These are phyloP conservation scores for Galerucella nymphaeae DNA, from an alignment of 2,888 invertebrate genomes.

Conservation along the genomic window DNA sequence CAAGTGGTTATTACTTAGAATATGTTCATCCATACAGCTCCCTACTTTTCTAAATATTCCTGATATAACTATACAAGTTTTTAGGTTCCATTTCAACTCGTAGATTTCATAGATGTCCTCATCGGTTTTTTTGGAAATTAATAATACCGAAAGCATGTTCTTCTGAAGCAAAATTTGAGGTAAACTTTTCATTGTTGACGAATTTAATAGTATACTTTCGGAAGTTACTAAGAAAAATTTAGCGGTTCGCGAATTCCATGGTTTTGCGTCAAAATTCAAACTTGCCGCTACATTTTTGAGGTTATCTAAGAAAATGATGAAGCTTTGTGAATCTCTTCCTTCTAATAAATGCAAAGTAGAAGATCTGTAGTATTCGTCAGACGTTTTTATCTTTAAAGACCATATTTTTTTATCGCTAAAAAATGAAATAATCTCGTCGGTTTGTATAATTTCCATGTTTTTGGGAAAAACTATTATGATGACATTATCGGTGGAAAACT, in stretches of 20 bases:
- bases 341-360: background rate
- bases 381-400: slow-evolving; percentile 1
- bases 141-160: slow-evolving; percentile 11
- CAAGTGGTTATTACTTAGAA: background rate
- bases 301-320: slow-evolving; percentile 13
- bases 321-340: background rate
- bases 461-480: background rate
- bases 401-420: background rate
- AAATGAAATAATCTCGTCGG: background rate
- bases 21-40: slow-evolving; percentile 29
- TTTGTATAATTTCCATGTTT: background rate
- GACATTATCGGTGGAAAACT: background rate
- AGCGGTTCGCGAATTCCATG: background rate
- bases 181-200: background rate
- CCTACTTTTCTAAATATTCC: background rate
- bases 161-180: background rate
- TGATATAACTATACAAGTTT: slow-evolving; percentile 15
- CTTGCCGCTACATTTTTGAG: background rate
- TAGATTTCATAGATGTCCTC: slow-evolving; percentile 12
- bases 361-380: background rate
- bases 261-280: background rate
- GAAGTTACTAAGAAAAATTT: slow-evolving; percentile 6
- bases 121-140: slow-evolving; percentile 1
- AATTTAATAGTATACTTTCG: slow-evolving; percentile 2
- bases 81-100: background rate